These are phyloP conservation scores for Parotocinclus haroldoi DNA, from an alignment of 2,797 vertebrate species.

Conservation along the genomic window DNA sequence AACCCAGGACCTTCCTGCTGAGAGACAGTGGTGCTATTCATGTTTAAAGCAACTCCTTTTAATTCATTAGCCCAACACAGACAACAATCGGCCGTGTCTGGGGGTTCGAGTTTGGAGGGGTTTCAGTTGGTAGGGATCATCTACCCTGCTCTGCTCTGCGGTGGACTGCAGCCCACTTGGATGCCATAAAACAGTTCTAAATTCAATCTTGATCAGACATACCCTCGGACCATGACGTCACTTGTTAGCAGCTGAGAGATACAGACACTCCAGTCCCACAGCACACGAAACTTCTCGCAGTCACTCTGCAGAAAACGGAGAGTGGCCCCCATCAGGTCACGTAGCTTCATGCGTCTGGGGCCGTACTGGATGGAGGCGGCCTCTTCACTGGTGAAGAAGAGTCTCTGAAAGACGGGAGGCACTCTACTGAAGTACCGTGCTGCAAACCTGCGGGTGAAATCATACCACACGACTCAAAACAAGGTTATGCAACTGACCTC, in stretches of 20 bases:
- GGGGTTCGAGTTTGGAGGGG: too few relatives aligned
- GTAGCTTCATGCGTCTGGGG: slow-evolving; percentile 91
- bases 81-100: neutral
- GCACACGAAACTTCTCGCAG: slow-evolving; percentile 77
- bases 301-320: slow-evolving; percentile 87
- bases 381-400: slow-evolving; percentile 92
- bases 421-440: slow-evolving; percentile 84
- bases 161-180: too few relatives aligned
- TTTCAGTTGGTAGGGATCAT: too few relatives aligned
- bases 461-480: too few relatives aligned
- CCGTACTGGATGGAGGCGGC: slow-evolving; percentile 85
- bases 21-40: too few relatives aligned
- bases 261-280: slow-evolving; percentile 98
- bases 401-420: slow-evolving; percentile 91
- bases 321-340: slow-evolving; percentile 95
- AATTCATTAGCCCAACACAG: neutral
- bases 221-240: slow-evolving; percentile 93
- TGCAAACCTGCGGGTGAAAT: slow-evolving; percentile 77
- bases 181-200: too few relatives aligned
- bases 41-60: neutral
- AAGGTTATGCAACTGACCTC: too few relatives aligned
- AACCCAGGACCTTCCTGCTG: too few relatives aligned
- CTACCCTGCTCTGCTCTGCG: too few relatives aligned
- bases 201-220: slow-evolving; percentile 35
- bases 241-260: slow-evolving; percentile 92